Conservation (phyloP, 2,797 vertebrate species). For the Micromesistius poutassou region DNA sequence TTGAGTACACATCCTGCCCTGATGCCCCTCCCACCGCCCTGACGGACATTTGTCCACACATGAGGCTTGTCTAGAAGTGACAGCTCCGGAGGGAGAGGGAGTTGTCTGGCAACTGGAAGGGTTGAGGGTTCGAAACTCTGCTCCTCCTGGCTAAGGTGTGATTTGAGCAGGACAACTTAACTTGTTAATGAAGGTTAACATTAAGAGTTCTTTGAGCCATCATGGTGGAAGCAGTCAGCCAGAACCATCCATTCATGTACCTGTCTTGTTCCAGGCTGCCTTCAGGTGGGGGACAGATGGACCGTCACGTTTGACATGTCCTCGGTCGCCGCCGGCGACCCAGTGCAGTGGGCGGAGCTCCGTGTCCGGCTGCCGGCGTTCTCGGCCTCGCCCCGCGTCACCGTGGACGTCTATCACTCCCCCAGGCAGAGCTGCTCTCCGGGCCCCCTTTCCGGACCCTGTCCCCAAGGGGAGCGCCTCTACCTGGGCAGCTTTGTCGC, state of each 20-base stretch:
- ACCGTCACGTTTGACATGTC: conserved; percentile 83
- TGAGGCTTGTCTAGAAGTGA: conserved; percentile 40
- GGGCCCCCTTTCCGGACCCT: conserved; percentile 16
- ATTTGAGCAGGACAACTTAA: not conserved
- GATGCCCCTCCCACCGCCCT: conserved; percentile 37
- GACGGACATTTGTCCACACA: conserved; percentile 70
- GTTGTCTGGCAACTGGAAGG: not conserved
- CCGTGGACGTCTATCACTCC: conserved; percentile 80
- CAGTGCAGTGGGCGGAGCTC: conserved; percentile 78
- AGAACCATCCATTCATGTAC: not conserved
- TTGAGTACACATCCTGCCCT: conserved; percentile 79
- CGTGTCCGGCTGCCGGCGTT: conserved; percentile 68
- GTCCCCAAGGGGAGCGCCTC: conserved; percentile 56
- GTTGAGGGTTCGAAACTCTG: not conserved
- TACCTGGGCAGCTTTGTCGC: conserved; percentile 75
- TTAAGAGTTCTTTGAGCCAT: not conserved
- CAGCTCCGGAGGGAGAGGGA: conserved; percentile 10
- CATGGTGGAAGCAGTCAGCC: not conserved
- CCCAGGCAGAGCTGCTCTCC: conserved; percentile 46
- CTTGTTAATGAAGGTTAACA: not conserved
- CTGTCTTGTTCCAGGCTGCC: conserved; percentile 64
- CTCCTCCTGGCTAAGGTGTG: not conserved
- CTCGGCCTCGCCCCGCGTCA: conserved; percentile 44
- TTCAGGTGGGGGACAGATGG: conserved; percentile 76
- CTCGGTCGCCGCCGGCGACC: conserved; percentile 73